phyloP scores from a whole-genome alignment of 2,888 invertebrate genomes.

The Scaptomyza tumidula region DNA sequence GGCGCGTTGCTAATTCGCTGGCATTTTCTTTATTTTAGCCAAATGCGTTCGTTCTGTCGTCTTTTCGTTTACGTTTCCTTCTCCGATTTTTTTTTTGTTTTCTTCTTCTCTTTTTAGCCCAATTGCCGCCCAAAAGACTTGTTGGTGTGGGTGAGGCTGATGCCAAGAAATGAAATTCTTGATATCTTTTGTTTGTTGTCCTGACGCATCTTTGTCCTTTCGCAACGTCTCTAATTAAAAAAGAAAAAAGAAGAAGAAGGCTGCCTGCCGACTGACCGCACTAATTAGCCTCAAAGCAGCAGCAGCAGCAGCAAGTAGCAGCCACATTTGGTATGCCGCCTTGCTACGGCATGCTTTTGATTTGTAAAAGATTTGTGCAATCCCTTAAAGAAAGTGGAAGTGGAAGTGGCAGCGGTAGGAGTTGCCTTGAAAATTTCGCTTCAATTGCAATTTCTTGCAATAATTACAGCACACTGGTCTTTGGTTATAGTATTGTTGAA shows the following conservation, averaged over 20 bases:
- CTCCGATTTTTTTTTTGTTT: conserved; percentile 18
- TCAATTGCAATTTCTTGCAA: conserved; percentile 48
- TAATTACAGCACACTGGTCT: conserved; percentile 63
- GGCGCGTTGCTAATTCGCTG: conserved; percentile 71
- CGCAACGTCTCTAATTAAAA: conserved; percentile 82
- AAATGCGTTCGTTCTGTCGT: conserved; percentile 67
- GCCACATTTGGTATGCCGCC: conserved; percentile 72
- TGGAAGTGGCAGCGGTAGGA: conserved; percentile 8
- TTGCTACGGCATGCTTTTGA: conserved; percentile 61
- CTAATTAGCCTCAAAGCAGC: conserved; percentile 84
- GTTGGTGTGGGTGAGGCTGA: conserved; percentile 22
- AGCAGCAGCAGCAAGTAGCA: conserved; percentile 12
- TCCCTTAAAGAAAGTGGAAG: conserved; percentile 29
- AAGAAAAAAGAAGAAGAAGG: conserved; percentile 35
- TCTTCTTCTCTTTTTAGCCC: conserved; percentile 37
- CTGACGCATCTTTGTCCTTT: conserved; percentile 80
- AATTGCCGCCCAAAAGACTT: conserved; percentile 48
- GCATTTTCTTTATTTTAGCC: conserved; percentile 79
- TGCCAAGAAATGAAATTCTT: conserved; percentile 78
- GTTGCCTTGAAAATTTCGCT: conserved; percentile 21
- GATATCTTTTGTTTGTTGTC: conserved; percentile 80
- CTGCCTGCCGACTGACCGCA: conserved; percentile 79
- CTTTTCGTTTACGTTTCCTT: conserved; percentile 38
- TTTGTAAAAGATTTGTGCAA: conserved; percentile 73
- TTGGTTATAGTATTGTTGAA: no score